These are phyloP conservation scores for Drosophila burlai DNA, from an alignment of 1,140 invertebrate genomes.

Conservation along the genomic window DNA sequence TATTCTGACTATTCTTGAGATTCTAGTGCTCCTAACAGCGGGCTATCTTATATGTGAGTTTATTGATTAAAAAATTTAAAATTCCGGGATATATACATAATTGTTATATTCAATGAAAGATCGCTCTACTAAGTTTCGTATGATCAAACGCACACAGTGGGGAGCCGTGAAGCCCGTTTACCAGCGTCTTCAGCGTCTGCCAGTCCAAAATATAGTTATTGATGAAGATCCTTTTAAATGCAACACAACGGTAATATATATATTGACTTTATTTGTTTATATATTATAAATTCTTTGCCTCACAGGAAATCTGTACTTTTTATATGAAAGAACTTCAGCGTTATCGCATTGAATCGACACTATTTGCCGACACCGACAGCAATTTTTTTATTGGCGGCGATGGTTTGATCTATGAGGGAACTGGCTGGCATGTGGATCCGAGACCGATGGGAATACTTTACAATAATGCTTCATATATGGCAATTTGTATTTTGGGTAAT, in stretches of 20 bases:
- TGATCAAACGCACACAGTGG: constrained; percentile 86
- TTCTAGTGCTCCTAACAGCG: background rate
- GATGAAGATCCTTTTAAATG: constrained; percentile 86
- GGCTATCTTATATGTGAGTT: background rate
- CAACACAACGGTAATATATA: constrained; percentile 75
- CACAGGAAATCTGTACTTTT: background rate
- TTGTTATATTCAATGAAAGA: constrained; percentile 3
- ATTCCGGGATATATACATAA: background rate
- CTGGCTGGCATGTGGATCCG: constrained; percentile 89
- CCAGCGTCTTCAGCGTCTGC: constrained; percentile 74
- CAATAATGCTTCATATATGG: constrained; percentile 86
- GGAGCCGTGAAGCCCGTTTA: constrained; percentile 86
- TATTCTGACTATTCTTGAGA: background rate
- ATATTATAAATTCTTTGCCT: background rate
- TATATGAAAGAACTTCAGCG: background rate
- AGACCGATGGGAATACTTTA: constrained; percentile 88
- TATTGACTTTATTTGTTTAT: background rate
- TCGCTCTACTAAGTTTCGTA: constrained; percentile 26
- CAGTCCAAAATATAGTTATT: constrained; percentile 86
- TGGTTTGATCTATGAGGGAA: constrained; percentile 89
- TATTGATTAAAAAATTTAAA: background rate
- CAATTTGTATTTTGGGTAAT: constrained; percentile 89
- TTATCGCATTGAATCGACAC: background rate
- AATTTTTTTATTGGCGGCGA: constrained; percentile 92
- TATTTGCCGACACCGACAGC: constrained; percentile 88